Conservation (phyloP, 1,140 invertebrate species). For the Leptestheria dahalacensis region DNA sequence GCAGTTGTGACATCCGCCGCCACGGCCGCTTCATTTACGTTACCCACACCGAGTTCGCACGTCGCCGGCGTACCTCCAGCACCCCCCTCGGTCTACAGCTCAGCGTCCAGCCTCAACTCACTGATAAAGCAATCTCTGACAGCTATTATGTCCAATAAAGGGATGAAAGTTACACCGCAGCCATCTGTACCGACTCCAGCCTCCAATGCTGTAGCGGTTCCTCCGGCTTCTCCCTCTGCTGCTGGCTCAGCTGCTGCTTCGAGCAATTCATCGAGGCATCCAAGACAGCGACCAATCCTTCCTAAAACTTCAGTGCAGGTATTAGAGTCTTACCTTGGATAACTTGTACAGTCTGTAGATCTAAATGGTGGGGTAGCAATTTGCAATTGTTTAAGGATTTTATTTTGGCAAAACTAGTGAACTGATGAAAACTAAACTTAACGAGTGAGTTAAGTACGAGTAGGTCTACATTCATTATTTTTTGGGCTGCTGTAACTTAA, state of each 20-base stretch:
- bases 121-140: constrained; percentile 17
- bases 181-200: constrained; percentile 6
- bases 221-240: constrained; percentile 14
- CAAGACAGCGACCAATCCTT: constrained; percentile 24
- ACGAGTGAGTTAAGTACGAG: too few relatives aligned
- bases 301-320: constrained; percentile 23
- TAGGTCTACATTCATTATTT: too few relatives aligned
- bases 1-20: neutral
- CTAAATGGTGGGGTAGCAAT: too few relatives aligned
- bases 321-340: neutral
- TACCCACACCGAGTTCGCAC: constrained; percentile 10
- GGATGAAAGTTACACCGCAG: neutral
- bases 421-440: too few relatives aligned
- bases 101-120: constrained; percentile 16
- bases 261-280: constrained; percentile 16
- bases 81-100: constrained; percentile 13
- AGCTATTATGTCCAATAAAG: constrained; percentile 15
- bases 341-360: neutral
- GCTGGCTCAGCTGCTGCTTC: constrained; percentile 17
- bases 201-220: too few relatives aligned
- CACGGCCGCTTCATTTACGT: neutral
- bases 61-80: neutral
- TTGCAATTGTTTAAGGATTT: too few relatives aligned
- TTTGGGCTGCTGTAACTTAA: too few relatives aligned
- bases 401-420: too few relatives aligned